Percentiles rank a stretch among this genome's conserved stretches.
Evolutionary conservation across 1,140 invertebrate species (phyloP).

Genomic region (Calephelis nemesis): DNA sequence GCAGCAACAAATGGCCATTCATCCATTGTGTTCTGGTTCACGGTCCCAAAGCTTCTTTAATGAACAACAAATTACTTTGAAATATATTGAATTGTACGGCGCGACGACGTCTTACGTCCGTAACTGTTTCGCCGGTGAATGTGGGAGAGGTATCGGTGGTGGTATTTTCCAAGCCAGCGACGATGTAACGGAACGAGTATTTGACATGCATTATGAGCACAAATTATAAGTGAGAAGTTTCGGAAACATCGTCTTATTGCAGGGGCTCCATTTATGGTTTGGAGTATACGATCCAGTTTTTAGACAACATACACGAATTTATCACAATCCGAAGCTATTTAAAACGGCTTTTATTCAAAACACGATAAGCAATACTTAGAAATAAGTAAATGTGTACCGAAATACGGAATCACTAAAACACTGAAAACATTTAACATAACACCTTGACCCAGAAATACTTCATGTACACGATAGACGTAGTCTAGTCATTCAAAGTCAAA

Average conservation of each 20-base stretch:
- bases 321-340: too few species aligned
- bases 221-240: conserved; percentile 79
- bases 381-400: too few species aligned
- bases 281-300: not conserved
- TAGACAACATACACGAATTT: not conserved
- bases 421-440: too few species aligned
- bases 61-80: conserved; percentile 77
- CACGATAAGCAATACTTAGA: too few species aligned
- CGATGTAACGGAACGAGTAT: conserved; percentile 72
- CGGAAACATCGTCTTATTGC: conserved; percentile 64
- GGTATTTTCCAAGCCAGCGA: conserved; percentile 61
- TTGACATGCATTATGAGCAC: conserved; percentile 74
- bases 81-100: conserved; percentile 77
- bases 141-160: conserved; percentile 54
- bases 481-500: too few species aligned
- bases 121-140: conserved; percentile 52
- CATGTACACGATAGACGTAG: too few species aligned
- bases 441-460: too few species aligned
- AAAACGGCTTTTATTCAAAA: too few species aligned
- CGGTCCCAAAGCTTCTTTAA: conserved; percentile 76
- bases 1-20: conserved; percentile 74
- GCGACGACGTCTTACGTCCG: conserved; percentile 68
- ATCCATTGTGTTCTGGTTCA: conserved; percentile 78
- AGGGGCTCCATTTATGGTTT: conserved; percentile 47
- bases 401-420: too few species aligned